Base-by-base conservation (phyloP, 2,113 vertebrate genomes). In the Merops nubicus region DNA sequence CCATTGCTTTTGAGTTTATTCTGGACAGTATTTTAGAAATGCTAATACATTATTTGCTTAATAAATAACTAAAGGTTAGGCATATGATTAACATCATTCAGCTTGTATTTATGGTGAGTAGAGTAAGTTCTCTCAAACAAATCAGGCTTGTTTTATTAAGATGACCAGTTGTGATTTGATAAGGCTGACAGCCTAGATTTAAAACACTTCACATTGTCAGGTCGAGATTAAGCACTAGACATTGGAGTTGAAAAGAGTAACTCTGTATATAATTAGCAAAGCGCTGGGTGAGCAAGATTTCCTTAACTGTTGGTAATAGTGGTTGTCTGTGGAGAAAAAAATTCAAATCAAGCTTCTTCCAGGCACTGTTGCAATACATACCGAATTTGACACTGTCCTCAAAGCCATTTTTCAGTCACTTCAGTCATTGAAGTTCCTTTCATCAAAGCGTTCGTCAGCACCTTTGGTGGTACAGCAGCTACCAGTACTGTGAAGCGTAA, bases 41-140 rank as follows among this genome's bases (percentile, higher is more conserved):
- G 26, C 21, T 3, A 29, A 9, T 79, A 18, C 21, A 1, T 3
- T 62, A 78, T 77, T 81, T 47, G 42, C 56, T 91, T 88, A 89
- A 89, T 85, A 60, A 88, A 51, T 88, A 93, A 84, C 84, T 70
- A 42, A 42, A 59, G 53, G 31, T 76, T 56, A 51, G 69, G n/a
- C 20, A 4, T 79, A 17, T 91, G 38, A 72, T 64, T 72, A 82
- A 68, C 1, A 3, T 16, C 21, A 31, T 51, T 36, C 34, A 36
- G 20, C 6, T 77, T 62, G 11, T 72, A 26, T 59, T 91, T 82
- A 51, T 50, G 57, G 65, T 51, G 22, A 36, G 34, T 60, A 43
- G 38, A 74, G 26, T 74, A 78, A 75, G 43, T 78, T 85, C 82
- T 57, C 45, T 54, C 54, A 68, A 28, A 65, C 29, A 50, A 17